Evolutionary conservation across 1,140 invertebrate species (phyloP), one percentile per base, ranked within the genome.

Genomic region (Bombus ignitus): DNA sequence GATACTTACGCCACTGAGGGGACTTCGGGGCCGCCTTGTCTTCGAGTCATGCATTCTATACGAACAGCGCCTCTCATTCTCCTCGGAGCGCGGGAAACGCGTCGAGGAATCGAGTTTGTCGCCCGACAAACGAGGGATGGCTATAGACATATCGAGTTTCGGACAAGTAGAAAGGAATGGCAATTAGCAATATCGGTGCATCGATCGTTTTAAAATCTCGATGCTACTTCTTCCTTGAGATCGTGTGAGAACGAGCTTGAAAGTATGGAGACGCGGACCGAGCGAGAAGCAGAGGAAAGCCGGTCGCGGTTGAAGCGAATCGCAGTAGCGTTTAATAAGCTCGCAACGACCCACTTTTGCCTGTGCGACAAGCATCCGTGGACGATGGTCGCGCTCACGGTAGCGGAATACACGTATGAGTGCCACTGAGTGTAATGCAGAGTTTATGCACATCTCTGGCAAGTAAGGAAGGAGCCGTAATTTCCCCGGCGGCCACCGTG

Each of bases 31-130:
- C 83, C 86, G 77, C 86, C 89, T 83, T 90, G 93, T 94, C 92
- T 95, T 93, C 91, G 90, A 93, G 93, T 95, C 94, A 94, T 95
- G 94, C 94, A 95, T 95, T 95, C 94, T 95, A 92, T 93, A 95
- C 86, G 90, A 95, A 92, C 94, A 93, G 92, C 85, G 92, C 90
- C 88, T 93, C 92, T 92, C 93, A 90, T 83, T 81, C 83, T n/a
- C 77, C 44, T 86, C 79, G 57, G 12, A 39, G 8, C n/a, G 25
- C 42, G 32, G 32, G 13, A 5, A 73, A 53, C 75, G 42, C 39
- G n/a, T 53, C 39, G 18, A 44, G 39, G 18, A 44, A 25, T 66
- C n/a, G n/a, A n/a, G n/a, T n/a, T n/a, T n/a, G n/a, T n/a, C 15
- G 15, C 2, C 1, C 13, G 13, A 15, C 32, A 1, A 32, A 35